Conservation (phyloP, 2,888 invertebrate species). For the Drosophila longiperda region DNA sequence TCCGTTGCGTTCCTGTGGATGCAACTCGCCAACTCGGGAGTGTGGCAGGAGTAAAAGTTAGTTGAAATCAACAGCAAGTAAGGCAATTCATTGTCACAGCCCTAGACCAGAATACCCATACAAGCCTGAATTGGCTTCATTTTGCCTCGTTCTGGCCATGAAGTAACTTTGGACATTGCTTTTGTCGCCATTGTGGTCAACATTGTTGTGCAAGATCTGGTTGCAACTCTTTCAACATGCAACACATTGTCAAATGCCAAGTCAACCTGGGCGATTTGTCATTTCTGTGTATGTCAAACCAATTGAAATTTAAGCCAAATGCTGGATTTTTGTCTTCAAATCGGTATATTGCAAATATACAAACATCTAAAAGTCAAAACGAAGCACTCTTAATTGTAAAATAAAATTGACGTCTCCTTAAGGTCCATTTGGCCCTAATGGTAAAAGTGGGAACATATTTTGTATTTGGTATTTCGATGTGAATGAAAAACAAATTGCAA, state of each 20-base stretch:
- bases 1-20: constrained; percentile 1
- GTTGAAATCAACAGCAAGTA: constrained; percentile 71
- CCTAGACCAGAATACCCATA: background rate
- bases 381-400: background rate
- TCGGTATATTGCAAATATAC: background rate
- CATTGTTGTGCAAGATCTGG: constrained; percentile 35
- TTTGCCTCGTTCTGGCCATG: background rate
- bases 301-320: background rate
- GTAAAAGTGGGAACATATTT: no score
- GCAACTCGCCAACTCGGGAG: background rate
- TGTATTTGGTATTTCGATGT: no score
- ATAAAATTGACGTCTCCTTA: background rate
- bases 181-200: constrained; percentile 37
- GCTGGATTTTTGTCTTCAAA: background rate
- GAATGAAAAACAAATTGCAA: background rate
- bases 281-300: background rate
- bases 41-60: constrained; percentile 55
- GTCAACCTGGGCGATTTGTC: background rate
- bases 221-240: constrained; percentile 11
- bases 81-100: constrained; percentile 28
- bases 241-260: constrained; percentile 13
- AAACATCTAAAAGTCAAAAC: background rate
- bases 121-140: background rate
- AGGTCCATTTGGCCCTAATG: no score
- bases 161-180: background rate